These are phyloP conservation scores for Thera britannica DNA, from an alignment of 2,888 invertebrate genomes.

Conservation along the genomic window DNA sequence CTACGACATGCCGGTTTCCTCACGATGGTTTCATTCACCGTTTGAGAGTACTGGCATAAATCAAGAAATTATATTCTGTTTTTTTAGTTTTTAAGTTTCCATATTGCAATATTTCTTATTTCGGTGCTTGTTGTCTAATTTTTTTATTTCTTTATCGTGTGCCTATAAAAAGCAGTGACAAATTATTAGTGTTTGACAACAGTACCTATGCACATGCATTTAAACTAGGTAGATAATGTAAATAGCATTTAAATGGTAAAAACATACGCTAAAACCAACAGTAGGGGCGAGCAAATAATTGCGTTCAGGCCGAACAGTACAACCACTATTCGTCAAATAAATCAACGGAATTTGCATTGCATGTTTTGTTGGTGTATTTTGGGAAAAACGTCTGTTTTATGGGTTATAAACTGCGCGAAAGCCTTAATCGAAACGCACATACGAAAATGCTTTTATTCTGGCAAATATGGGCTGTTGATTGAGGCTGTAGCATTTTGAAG, in stretches of 20 bases:
- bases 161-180: no score
- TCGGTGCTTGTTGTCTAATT: no score
- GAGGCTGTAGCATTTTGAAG: not conserved
- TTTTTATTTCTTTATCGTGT: no score
- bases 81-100: no score
- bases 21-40: no score
- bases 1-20: no score
- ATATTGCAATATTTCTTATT: no score
- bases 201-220: no score
- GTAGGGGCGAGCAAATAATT: constrained; percentile 57
- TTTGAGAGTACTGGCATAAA: no score
- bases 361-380: constrained; percentile 43
- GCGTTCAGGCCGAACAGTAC: constrained; percentile 46
- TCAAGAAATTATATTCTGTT: no score
- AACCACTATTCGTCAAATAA: constrained; percentile 60
- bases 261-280: constrained; percentile 31
- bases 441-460: constrained; percentile 20
- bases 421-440: constrained; percentile 26
- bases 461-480: constrained; percentile 16
- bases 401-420: constrained; percentile 27
- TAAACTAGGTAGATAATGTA: not conserved
- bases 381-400: constrained; percentile 41
- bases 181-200: no score
- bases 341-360: constrained; percentile 61
- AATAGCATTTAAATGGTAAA: not conserved